A percentile compares a stretch with the other conserved stretches of the same genome.
Evolutionary conservation across 1,140 invertebrate genomes (phyloP).

Genomic region (Chironomus striatipennis): DNA sequence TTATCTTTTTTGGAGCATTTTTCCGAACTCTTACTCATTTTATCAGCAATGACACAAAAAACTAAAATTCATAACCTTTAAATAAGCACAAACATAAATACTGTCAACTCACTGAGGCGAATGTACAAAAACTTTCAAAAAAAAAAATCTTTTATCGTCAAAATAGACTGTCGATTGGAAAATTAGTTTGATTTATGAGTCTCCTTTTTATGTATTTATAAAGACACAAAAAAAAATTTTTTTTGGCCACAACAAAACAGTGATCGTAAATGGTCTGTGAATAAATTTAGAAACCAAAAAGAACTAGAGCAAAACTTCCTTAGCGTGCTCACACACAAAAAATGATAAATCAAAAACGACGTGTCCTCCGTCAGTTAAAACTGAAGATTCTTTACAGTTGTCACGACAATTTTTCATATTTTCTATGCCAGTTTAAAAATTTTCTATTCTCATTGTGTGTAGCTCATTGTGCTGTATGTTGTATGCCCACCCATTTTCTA

Average conservation of each 20-base stretch:
- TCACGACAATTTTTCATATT: constrained; percentile 20
- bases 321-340: background rate
- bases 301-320: background rate
- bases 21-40: too few species aligned
- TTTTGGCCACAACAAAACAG: background rate
- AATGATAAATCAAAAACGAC: constrained; percentile 21
- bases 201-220: background rate
- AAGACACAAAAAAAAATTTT: background rate
- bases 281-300: constrained; percentile 15
- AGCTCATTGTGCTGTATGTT: background rate
- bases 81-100: background rate
- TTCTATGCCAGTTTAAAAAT: background rate
- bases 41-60: too few species aligned
- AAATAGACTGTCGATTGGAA: constrained; percentile 18
- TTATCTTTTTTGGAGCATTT: too few species aligned
- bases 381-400: background rate
- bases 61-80: too few species aligned
- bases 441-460: too few species aligned
- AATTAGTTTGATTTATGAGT: constrained; percentile 21
- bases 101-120: background rate
- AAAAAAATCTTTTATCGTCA: background rate
- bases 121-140: background rate
- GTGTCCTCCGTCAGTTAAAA: background rate
- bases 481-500: too few species aligned
- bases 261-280: constrained; percentile 6